Percentiles rank a stretch among this genome's conserved stretches.
Conservation (phyloP, 2,888 invertebrate genomes). For the Drosophila histrio region DNA sequence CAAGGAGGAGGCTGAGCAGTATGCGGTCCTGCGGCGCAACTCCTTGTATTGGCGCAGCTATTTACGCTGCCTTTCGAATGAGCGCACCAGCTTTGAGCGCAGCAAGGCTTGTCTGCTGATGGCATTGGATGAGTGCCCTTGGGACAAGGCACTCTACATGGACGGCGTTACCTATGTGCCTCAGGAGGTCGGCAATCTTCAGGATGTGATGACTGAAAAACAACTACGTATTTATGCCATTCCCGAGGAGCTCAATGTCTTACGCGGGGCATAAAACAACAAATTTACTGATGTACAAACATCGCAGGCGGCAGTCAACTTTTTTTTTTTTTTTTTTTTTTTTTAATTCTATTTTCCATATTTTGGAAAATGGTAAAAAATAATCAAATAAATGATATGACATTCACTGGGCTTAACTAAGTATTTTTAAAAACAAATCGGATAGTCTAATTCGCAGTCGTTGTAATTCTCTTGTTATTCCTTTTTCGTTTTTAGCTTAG, state of each 20-base stretch:
- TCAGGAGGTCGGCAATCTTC: slow-evolving; percentile 88
- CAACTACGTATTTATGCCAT: slow-evolving; percentile 90
- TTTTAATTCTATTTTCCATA: too few species aligned
- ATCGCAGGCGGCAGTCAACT: too few species aligned
- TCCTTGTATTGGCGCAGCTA: slow-evolving; percentile 87
- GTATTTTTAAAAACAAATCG: too few species aligned
- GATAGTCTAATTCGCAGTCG: too few species aligned
- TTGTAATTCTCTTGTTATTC: too few species aligned
- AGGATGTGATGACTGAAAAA: slow-evolving; percentile 91
- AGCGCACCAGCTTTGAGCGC: slow-evolving; percentile 77
- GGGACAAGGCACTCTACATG: slow-evolving; percentile 88
- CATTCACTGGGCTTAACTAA: too few species aligned
- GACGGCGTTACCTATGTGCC: slow-evolving; percentile 88
- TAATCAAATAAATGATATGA: too few species aligned
- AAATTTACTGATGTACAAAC: background rate
- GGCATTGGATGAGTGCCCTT: slow-evolving; percentile 87
- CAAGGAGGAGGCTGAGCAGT: slow-evolving; percentile 44
- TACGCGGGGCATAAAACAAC: slow-evolving; percentile 81
- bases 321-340: background rate
- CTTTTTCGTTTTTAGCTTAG: too few species aligned
- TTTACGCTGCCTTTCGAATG: slow-evolving; percentile 85
- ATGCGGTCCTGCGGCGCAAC: slow-evolving; percentile 73
- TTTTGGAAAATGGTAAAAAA: too few species aligned
- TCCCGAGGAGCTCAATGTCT: slow-evolving; percentile 89
- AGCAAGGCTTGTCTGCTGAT: slow-evolving; percentile 84